phyloP scores from a whole-genome alignment of 2,113 vertebrate species.

The Ploceus nigricollis region DNA sequence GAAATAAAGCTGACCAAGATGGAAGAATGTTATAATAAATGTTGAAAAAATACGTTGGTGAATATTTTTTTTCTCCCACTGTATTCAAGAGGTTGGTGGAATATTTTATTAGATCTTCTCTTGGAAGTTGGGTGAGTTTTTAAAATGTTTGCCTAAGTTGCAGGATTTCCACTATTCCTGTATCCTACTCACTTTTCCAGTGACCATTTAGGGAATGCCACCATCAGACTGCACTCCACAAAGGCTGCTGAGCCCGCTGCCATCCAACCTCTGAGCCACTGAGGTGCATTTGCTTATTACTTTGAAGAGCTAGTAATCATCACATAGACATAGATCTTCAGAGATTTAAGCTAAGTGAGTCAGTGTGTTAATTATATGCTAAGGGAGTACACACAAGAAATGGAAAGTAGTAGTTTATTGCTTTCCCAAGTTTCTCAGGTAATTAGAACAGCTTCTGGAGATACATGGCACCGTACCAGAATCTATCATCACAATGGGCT shows the following conservation, averaged over 20 bases:
- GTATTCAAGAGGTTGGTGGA: neutral
- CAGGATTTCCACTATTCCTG: neutral
- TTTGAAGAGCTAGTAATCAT: conserved; percentile 60
- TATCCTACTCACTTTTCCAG: neutral
- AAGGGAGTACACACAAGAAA: conserved; percentile 62
- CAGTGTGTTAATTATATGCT: conserved; percentile 73
- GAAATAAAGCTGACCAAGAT: neutral
- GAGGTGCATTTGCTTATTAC: conserved; percentile 41
- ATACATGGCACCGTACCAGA: conserved; percentile 66
- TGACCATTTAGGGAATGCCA: neutral
- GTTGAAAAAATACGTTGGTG: neutral
- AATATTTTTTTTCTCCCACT: neutral
- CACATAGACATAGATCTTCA: conserved; percentile 35
- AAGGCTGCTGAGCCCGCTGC: neutral
- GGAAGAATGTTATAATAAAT: neutral
- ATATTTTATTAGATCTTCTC: neutral
- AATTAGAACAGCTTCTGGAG: conserved; percentile 72
- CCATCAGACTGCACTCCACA: neutral
- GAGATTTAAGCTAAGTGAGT: conserved; percentile 67
- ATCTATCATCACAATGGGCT: conserved; percentile 73
- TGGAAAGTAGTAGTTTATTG: conserved; percentile 75
- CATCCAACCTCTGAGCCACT: neutral
- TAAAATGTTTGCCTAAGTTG: neutral
- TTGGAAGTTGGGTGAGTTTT: neutral
- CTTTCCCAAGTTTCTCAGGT: conserved; percentile 73